Percentiles rank a stretch among this genome's conserved stretches.
phyloP scores from a whole-genome alignment of 1,140 invertebrate genomes.

The Drosophila biarmipes region DNA sequence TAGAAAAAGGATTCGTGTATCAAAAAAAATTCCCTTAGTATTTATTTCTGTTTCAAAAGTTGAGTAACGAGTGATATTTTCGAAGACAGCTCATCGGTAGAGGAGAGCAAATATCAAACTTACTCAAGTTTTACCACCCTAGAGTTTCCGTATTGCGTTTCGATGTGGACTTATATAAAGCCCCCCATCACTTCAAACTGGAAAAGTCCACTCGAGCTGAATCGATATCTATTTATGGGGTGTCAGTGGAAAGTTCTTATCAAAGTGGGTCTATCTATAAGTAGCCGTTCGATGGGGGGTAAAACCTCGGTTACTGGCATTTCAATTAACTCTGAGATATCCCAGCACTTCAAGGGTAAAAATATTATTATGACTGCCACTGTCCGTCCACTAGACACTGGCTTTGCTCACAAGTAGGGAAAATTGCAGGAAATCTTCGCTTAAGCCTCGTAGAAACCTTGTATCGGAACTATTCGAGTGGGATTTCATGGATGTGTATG shows the following conservation, averaged over 20 bases:
- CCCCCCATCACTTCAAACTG: background rate
- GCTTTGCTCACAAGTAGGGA: constrained; percentile 53
- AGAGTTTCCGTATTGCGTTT: constrained; percentile 5
- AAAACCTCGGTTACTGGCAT: constrained; percentile 13
- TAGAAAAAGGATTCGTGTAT: too few relatives aligned
- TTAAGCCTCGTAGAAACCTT: constrained; percentile 58
- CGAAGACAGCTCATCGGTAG: background rate
- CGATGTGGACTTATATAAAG: constrained; percentile 17
- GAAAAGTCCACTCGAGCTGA: constrained; percentile 7
- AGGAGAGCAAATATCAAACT: background rate
- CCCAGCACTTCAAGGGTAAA: constrained; percentile 21
- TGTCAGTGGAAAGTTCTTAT: constrained; percentile 20
- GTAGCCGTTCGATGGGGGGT: constrained; percentile 9
- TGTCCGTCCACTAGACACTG: background rate
- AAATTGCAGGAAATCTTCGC: constrained; percentile 78
- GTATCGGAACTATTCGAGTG: constrained; percentile 18
- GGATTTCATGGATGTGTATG: background rate
- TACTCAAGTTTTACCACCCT: background rate
- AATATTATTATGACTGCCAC: constrained; percentile 2
- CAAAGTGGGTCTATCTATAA: constrained; percentile 17
- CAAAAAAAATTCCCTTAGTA: too few relatives aligned
- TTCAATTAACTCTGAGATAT: constrained; percentile 32
- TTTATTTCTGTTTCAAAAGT: background rate
- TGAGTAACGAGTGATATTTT: background rate
- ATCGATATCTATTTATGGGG: constrained; percentile 14